A percentile compares a stretch with the other conserved stretches of the same genome.
phyloP scores from a whole-genome alignment of 1,140 invertebrate genomes.

The Pseudomyrmex sp. region DNA sequence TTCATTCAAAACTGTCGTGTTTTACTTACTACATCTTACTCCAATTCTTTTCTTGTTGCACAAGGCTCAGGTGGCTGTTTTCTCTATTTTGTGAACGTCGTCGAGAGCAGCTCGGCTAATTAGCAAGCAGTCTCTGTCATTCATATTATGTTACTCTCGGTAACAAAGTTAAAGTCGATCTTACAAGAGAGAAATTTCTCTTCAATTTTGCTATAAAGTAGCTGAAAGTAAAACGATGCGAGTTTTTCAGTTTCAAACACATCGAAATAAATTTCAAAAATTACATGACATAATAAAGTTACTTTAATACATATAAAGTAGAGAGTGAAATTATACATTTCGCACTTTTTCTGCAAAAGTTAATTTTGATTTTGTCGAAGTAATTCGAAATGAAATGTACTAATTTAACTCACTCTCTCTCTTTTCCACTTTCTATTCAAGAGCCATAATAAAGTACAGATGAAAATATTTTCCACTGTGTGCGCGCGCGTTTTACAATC shows the following conservation, averaged over 20 bases:
- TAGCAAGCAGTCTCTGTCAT: constrained; percentile 12
- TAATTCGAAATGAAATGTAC: too few relatives aligned
- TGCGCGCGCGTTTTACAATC: too few relatives aligned
- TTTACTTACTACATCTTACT: constrained; percentile 15
- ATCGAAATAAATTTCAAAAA: neutral
- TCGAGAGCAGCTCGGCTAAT: constrained; percentile 47
- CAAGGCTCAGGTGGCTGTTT: neutral
- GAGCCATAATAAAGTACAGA: too few relatives aligned
- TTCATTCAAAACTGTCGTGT: neutral
- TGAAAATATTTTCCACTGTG: too few relatives aligned
- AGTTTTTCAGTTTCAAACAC: neutral
- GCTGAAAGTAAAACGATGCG: neutral
- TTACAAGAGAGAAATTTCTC: neutral
- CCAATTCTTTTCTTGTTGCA: constrained; percentile 5
- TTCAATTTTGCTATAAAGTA: neutral
- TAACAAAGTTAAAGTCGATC: neutral
- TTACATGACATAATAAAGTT: too few relatives aligned
- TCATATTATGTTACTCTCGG: constrained; percentile 24
- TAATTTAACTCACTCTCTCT: too few relatives aligned
- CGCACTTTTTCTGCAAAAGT: too few relatives aligned
- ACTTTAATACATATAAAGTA: too few relatives aligned
- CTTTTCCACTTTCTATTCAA: too few relatives aligned
- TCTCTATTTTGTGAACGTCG: neutral
- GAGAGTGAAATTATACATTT: too few relatives aligned
- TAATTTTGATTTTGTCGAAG: too few relatives aligned